Evolutionary conservation across 2,888 invertebrate genomes (phyloP), one percentile per base, ranked within the genome.

Genomic region (Lamproptera curius): DNA sequence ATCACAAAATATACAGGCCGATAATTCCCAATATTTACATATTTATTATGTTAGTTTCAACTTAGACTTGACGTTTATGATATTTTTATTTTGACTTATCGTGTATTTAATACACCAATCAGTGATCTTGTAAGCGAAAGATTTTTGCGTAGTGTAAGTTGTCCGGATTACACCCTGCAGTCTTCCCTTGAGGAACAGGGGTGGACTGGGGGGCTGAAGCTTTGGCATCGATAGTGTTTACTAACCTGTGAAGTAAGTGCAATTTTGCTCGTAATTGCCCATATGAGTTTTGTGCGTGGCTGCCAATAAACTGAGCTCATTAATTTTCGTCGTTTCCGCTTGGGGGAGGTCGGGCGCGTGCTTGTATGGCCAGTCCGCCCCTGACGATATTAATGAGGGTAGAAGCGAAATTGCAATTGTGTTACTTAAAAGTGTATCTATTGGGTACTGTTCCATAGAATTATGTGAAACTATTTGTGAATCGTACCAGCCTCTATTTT

Each of bases 361-460:
- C 82, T 87, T 87, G 88, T 88, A 88, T 83, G 88, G 87, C 88
- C 88, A 88, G 87, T 88, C 88, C 85, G 84, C 87, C 86, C 88
- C 88, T 88, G 88, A 87, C 88, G 85, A 88, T 88, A 85, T 86
- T 85, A 86, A 87, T 85, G 87, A 87, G 85, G 80, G 78, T 87
- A 87, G 83, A 87, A 87, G 87, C 87, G 81, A 81, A 67, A 76
- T 86, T 86, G 87, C 86, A 85, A 77, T 70, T 73, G 84, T 86
- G 85, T 86, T 61, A 64, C 73, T 78, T 72, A 67, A 75, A 77
- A 78, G 77, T 79, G 74, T 31, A 74, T 74, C 76, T 79, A 78
- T 73, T 77, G 76, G 73, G 73, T 73, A 67, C 73, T 61, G 58
- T 75, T 68, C 70, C 78, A 74, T 74, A 71, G 73, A 79, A 69